Evolutionary conservation across 2,797 vertebrate genomes (phyloP), one percentile per base, ranked within the genome.

Genomic region (Chaetophractus vellerosus): DNA sequence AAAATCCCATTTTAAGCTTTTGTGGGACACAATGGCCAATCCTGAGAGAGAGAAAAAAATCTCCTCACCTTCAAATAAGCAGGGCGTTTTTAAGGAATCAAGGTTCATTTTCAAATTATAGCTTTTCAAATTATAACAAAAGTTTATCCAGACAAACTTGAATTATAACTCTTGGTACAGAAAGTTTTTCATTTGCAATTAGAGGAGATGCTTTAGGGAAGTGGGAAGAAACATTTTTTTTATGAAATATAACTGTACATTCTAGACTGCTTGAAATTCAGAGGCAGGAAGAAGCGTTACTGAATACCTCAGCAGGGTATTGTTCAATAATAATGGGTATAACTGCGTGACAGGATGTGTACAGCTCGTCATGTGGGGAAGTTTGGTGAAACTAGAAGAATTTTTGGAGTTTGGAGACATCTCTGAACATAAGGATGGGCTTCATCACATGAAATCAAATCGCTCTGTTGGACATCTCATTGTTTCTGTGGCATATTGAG

Each of bases 401-500:
- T n/a, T 38, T 90, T 36, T 75, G 63, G 11, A 9, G 1, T 52
- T 87, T 96, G 69, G 69, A 80, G 83, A 93, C n/a, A 76, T 74
- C 69, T 33, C 78, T 61, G 52, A 95, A 91, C 21, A 38, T 38
- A 68, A 26, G 26, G 48, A 12, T 74, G 61, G 15, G 81, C 87
- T 26, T 21, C 84, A 50, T 61, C 74, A 87, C 9, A 45, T 50
- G 92, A 79, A 90, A 87, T 84, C 75, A 64, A 79, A 36, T 94
- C 21, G 6, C 91, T 84, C 95, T 59, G 72, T 9, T 84, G 86
- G 91, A 96, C 75, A 59, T 26, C 1, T 90, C 55, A 52, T 86
- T 88, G 82, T 93, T 96, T 89, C 88, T 71, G 64, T 75, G 78
- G 63, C 87, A 97, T 57, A 71, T 4, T 28, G 41, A 92, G 64